These are phyloP conservation scores for Microcebus ravelobensis DNA, from an alignment of 2,113 vertebrate genomes.

Conservation along the genomic window DNA sequence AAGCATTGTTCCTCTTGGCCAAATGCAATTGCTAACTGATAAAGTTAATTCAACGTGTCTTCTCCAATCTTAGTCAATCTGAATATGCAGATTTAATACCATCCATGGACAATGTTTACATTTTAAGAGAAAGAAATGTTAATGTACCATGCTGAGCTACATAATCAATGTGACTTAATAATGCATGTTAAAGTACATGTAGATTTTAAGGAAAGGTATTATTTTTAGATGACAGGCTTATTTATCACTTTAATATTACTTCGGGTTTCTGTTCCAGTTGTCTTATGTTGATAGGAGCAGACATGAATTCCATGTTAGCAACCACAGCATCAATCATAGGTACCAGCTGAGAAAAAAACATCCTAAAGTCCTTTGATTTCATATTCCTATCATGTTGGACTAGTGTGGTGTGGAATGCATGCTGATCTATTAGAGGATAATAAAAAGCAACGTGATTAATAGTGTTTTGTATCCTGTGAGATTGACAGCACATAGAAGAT, in stretches of 20 bases:
- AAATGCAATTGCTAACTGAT: not conserved
- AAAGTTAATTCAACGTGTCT: not conserved
- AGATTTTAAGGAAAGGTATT: conserved; percentile 25
- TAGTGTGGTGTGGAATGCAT: conserved; percentile 56
- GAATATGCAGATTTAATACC: not conserved
- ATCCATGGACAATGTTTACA: not conserved
- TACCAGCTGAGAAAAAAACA: not conserved
- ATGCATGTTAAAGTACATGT: not conserved
- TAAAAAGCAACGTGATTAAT: conserved; percentile 73
- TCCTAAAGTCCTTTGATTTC: conserved; percentile 13
- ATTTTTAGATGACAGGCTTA: conserved; percentile 20
- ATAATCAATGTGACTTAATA: not conserved
- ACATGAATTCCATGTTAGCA: not conserved
- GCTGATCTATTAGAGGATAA: conserved; percentile 57
- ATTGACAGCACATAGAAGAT: conserved; percentile 70
- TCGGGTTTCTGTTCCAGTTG: conserved; percentile 17
- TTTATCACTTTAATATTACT: conserved; percentile 38
- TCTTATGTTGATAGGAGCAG: conserved; percentile 3
- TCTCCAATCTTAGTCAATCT: not conserved
- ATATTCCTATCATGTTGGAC: conserved; percentile 69
- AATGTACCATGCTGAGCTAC: not conserved
- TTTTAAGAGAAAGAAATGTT: not conserved
- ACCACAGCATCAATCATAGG: not conserved
- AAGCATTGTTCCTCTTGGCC: not conserved
- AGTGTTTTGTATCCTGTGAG: conserved; percentile 78